Conservation (phyloP, 2,113 vertebrate genomes). For the Megatriorchis doriae region DNA sequence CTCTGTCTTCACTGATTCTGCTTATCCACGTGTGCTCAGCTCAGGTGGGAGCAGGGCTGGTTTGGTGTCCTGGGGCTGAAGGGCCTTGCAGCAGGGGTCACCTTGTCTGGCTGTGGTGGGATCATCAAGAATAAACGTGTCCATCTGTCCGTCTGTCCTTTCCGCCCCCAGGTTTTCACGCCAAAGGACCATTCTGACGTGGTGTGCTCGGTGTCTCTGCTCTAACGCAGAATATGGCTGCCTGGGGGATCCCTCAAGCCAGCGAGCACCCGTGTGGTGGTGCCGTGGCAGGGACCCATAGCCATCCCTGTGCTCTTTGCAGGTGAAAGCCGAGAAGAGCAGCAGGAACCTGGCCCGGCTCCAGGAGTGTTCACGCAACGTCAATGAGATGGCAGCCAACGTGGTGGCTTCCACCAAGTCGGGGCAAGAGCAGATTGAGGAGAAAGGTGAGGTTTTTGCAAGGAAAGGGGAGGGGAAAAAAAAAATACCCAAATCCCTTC, state of each 20-base stretch:
- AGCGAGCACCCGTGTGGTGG: accelerated
- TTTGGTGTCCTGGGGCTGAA: neutral
- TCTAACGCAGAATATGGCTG: neutral
- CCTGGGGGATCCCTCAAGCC: neutral
- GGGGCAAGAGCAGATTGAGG: conserved; percentile 90
- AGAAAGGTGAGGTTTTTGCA: conserved; percentile 74
- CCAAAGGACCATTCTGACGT: accelerated
- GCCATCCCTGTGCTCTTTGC: neutral
- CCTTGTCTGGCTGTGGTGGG: neutral
- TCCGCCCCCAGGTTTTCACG: neutral
- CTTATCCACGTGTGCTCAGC: neutral
- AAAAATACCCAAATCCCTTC: neutral
- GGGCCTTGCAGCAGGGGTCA: neutral
- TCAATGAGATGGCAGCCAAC: conserved; percentile 91
- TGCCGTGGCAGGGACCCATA: accelerated
- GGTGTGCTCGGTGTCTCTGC: neutral
- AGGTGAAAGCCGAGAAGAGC: conserved; percentile 91
- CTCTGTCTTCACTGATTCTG: neutral
- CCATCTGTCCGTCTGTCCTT: neutral
- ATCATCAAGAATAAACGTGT: neutral
- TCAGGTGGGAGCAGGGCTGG: neutral
- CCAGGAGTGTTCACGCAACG: conserved; percentile 89
- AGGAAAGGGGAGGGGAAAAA: neutral
- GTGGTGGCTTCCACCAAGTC: conserved; percentile 93
- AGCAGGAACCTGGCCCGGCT: conserved; percentile 83